Base-by-base conservation (phyloP, 2,113 vertebrate species). In the Trogon melanurus region DNA sequence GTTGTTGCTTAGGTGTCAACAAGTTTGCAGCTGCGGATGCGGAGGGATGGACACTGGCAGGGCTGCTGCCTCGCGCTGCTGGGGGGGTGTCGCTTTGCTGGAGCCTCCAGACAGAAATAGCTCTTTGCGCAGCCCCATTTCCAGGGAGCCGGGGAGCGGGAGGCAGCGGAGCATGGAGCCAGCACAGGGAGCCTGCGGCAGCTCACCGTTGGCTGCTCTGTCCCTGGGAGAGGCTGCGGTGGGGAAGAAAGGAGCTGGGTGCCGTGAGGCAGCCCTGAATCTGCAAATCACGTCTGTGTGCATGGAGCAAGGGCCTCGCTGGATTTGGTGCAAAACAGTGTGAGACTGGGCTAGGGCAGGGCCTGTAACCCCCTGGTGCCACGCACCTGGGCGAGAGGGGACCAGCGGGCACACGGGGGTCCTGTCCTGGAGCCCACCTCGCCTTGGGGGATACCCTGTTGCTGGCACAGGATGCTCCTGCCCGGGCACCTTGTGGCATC, bases 371-470 rank as follows among this genome's bases (percentile, higher is more conserved):
- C 9, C 8, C 64, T 9, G 14, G 18, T 29, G 32, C 27, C 1
- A 3, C 30, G 64, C 22, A 1, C 0, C 47, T 6, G 64, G 34
- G 57, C 30, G 34, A 4, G 45, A 21, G 32, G 60, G 73, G 18
- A 18, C 27, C 1, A 1, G n/a, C 32, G 13, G 75, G 61, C 3
- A 1, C 38, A 17, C 20, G n/a, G 50, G 48, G 50, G 6, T 22
- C n/a, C 69, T 16, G 5, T 26, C 20, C 75, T 34, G 41, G 17
- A 67, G 54, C 69, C 41, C 54, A 27, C 75, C 82, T 50, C 1
- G 0, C 47, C 0, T 0, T 0, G 1, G 36, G 54, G 16, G 48
- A 26, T 32, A 71, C 15, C 41, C 21, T 3, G 0, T 16, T 22
- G 10, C 61, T 22, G 48, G 29, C 56, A 27, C 15, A 7, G 48